Base-by-base conservation (phyloP, 2,888 invertebrate genomes). In the Malthinus seriepunctatus region DNA sequence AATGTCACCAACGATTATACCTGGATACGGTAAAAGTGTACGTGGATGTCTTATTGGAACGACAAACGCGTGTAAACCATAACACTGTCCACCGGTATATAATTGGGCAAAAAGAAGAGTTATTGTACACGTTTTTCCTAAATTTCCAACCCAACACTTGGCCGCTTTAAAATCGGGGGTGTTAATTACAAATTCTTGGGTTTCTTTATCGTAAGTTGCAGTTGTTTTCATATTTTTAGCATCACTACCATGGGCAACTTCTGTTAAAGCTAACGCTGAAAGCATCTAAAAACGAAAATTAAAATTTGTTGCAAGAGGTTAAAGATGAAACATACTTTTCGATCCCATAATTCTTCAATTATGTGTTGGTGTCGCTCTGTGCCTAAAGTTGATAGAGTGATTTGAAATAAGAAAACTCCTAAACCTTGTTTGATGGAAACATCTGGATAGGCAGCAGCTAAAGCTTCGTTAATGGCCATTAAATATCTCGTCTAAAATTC, bases 61-160 rank as follows among this genome's bases (percentile, higher is more conserved):
- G 38, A 95, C 82, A 77, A 97, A 97, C 0, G 90, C 90, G 76
- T 96, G 95, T 4, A 97, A 82, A 0, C 97, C 96, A 69, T 95
- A 93, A 69, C 84, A 86, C 35, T 83, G 81, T 0, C 88, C 90
- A 75, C 91, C 89, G 0, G 91, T 92, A 71, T 90, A 87, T 59
- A 97, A 83, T 79, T 95, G 95, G 1, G 96, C 96, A 80, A 95
- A 96, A 2, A 95, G 85, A 62, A 95, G 79, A 0, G 92, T 91
- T 72, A 93, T 88, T 0, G 94, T 94, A 60, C 94, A 91, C 8
- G 89, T 91, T 79, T 90, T 88, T 38, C 89, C 88, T 81, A 93
- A 83, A 80, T 95, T 95, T 69, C 97, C 97, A 71, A 90, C 88
- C 97, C 97, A 97, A 80, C 95, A 95, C 83, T 98, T 98, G 51